Conservation (phyloP, 2,113 vertebrate genomes). For the Siphamia tubifer region DNA sequence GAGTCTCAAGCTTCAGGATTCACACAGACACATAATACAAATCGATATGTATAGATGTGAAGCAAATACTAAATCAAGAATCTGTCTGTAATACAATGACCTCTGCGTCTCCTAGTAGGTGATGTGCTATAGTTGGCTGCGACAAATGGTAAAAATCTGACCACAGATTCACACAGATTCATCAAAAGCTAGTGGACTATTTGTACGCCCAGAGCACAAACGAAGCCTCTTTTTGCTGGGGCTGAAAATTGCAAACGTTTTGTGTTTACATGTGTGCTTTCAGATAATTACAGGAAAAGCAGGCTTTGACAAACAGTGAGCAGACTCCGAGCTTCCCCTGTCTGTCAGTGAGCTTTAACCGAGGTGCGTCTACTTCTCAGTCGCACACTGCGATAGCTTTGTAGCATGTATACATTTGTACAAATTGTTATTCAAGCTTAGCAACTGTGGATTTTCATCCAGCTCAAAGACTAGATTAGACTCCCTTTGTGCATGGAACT, state of each 20-base stretch:
- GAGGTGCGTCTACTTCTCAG: too few species aligned
- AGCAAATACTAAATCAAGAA: too few species aligned
- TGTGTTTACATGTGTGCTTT: neutral
- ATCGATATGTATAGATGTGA: too few species aligned
- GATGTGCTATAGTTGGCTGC: neutral
- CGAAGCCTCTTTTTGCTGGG: conserved; percentile 11
- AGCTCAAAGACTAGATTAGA: too few species aligned
- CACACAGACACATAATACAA: too few species aligned
- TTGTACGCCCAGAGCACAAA: neutral
- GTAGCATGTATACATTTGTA: too few species aligned
- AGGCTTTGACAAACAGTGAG: conserved; percentile 42
- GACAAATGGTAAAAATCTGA: conserved; percentile 12
- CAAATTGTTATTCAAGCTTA: too few species aligned
- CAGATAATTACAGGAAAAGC: conserved; percentile 60
- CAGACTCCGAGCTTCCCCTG: conserved; percentile 8
- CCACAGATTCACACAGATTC: neutral
- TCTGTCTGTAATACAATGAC: neutral
- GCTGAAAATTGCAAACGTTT: neutral
- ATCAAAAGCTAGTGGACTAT: neutral
- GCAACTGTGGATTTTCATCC: too few species aligned
- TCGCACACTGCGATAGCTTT: too few species aligned
- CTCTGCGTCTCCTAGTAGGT: neutral
- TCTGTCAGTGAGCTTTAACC: conserved; percentile 7
- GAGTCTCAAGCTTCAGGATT: neutral
- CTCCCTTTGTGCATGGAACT: too few species aligned